A percentile compares a stretch with the other conserved stretches of the same genome.
phyloP scores from a whole-genome alignment of 2,888 invertebrate species.

The Caenorhabditis sp. region DNA sequence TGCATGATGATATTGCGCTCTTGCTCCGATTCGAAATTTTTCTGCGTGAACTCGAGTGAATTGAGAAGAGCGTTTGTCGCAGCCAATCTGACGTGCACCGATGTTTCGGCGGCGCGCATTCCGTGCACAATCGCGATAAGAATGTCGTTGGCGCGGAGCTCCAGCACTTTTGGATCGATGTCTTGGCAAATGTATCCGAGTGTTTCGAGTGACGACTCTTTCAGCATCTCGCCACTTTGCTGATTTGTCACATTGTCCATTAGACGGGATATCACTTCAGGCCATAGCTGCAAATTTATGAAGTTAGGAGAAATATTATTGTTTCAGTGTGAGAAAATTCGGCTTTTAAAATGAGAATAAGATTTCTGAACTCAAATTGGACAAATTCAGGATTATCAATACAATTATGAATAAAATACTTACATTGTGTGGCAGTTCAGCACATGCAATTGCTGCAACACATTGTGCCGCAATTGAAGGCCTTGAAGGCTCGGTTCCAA shows the following conservation, averaged over 20 bases:
- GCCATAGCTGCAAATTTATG: slow-evolving; percentile 88
- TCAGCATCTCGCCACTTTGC: slow-evolving; percentile 87
- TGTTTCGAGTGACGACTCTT: slow-evolving; percentile 94
- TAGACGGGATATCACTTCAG: slow-evolving; percentile 84
- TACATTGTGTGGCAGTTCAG: slow-evolving; percentile 82
- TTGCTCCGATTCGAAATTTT: slow-evolving; percentile 95
- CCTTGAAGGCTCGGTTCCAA: slow-evolving; percentile 91
- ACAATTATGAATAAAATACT: slow-evolving; percentile 9
- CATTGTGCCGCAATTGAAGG: slow-evolving; percentile 98
- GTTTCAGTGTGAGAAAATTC: too few relatives aligned
- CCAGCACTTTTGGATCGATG: slow-evolving; percentile 81
- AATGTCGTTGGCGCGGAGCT: slow-evolving; percentile 91
- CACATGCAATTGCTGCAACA: slow-evolving; percentile 96
- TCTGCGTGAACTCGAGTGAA: slow-evolving; percentile 96
- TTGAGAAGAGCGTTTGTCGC: slow-evolving; percentile 95
- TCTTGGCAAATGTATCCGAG: slow-evolving; percentile 99
- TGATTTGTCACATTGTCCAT: slow-evolving; percentile 85
- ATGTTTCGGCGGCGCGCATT: slow-evolving; percentile 90
- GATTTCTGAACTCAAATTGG: background rate
- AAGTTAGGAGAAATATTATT: background rate
- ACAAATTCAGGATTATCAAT: background rate
- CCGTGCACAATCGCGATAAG: slow-evolving; percentile 98
- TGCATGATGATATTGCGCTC: slow-evolving; percentile 99
- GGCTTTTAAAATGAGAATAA: background rate
- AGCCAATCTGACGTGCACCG: slow-evolving; percentile 87